Base-by-base conservation (phyloP, 30 jellyfish, hydroid and myxozoan genomes). In the Kudoa iwatai region DNA sequence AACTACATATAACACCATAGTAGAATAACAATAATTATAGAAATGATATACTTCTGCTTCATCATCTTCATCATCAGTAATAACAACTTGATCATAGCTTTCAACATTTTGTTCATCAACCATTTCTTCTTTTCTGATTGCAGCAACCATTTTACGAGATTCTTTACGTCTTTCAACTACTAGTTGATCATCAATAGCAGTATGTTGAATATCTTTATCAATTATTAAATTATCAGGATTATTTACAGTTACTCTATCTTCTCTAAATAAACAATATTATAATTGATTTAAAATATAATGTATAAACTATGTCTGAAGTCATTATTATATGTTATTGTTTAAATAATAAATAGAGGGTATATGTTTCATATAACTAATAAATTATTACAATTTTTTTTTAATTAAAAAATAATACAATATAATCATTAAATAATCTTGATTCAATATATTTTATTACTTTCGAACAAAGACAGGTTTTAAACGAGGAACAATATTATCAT, bases 391-490 rank as follows among this genome's bases (percentile, higher is more conserved):
- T n/a, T n/a, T n/a, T n/a, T n/a, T n/a, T n/a, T n/a, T n/a, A n/a
- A n/a, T n/a, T n/a, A n/a, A n/a, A n/a, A n/a, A n/a, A n/a, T n/a
- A n/a, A n/a, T n/a, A n/a, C n/a, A n/a, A n/a, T n/a, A n/a, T n/a
- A n/a, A n/a, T n/a, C n/a, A n/a, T n/a, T n/a, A n/a, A n/a, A n/a
- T n/a, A n/a, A n/a, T n/a, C n/a, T n/a, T n/a, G n/a, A n/a, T n/a
- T n/a, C n/a, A n/a, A n/a, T n/a, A n/a, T n/a, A n/a, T n/a, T n/a
- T n/a, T n/a, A n/a, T n/a, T n/a, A 74, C 94, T 62, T 74, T 39
- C 87, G 43, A 18, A 74, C 94, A 44, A 74, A 74, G 15, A 74
- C 94, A 17, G 94, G 94, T 42, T 74, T 74, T 28, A 74, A 55
- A 19, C 94, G 30, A 39, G 53, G 43, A 2, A 82, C 82, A 47